Evolutionary conservation across 2,797 vertebrate genomes (phyloP).

Genomic region (Enteromius anoplus): DNA sequence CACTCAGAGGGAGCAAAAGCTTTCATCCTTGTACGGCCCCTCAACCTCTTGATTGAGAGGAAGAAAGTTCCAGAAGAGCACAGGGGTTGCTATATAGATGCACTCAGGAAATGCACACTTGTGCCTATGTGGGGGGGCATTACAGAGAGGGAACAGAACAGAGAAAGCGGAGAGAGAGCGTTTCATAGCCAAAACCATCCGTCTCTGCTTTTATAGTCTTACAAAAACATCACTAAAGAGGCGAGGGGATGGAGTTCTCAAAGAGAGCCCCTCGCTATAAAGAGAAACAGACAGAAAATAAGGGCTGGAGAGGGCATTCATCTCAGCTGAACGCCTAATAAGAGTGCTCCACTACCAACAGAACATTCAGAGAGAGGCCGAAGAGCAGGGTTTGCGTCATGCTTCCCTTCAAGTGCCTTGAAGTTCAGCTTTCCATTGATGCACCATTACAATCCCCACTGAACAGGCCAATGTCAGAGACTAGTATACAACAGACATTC

Average conservation of each 20-base stretch:
- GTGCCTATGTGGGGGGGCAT: slow-evolving; percentile 44
- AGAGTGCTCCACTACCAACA: slow-evolving; percentile 75
- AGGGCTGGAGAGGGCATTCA: slow-evolving; percentile 68
- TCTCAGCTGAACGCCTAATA: slow-evolving; percentile 64
- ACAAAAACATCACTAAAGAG: slow-evolving; percentile 80
- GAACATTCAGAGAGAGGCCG: slow-evolving; percentile 69
- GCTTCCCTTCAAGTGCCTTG: slow-evolving; percentile 64
- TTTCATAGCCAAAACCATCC: slow-evolving; percentile 80
- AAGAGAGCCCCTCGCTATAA: slow-evolving; percentile 65
- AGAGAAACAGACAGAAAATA: slow-evolving; percentile 61
- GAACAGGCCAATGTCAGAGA: slow-evolving; percentile 5
- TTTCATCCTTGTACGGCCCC: slow-evolving; percentile 73
- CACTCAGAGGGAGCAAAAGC: slow-evolving; percentile 66
- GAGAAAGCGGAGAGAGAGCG: slow-evolving; percentile 70
- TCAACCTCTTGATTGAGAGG: slow-evolving; percentile 76
- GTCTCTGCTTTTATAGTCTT: slow-evolving; percentile 76
- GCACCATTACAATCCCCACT: background rate
- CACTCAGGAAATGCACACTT: slow-evolving; percentile 80
- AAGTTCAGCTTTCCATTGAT: slow-evolving; percentile 60
- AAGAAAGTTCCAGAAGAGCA: slow-evolving; percentile 72
- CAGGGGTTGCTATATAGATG: slow-evolving; percentile 69
- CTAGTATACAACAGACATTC: slow-evolving; percentile 17
- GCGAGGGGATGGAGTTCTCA: slow-evolving; percentile 70
- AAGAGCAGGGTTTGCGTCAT: slow-evolving; percentile 75
- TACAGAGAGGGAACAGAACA: slow-evolving; percentile 57